Conservation (phyloP, 2,797 vertebrate species). For the Gouania willdenowi region DNA sequence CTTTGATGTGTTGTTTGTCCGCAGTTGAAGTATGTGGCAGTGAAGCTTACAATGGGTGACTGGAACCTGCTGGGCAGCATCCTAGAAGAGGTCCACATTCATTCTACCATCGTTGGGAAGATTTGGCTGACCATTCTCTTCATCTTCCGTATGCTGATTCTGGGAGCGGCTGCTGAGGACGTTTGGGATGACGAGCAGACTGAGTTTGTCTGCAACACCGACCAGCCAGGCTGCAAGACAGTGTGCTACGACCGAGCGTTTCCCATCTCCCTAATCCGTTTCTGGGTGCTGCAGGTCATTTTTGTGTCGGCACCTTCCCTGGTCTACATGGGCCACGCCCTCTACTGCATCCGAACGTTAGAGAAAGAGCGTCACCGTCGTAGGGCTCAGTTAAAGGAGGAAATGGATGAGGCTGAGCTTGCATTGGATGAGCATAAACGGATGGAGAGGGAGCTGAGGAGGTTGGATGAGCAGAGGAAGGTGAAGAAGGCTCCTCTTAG, state of each 20-base stretch:
- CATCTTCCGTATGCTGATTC: constrained; percentile 91
- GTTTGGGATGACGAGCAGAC: constrained; percentile 93
- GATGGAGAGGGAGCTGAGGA: constrained; percentile 82
- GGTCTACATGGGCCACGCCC: constrained; percentile 91
- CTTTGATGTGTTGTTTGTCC: constrained; percentile 20
- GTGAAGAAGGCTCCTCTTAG: constrained; percentile 87
- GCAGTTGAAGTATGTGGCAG: constrained; percentile 72
- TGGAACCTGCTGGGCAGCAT: constrained; percentile 94
- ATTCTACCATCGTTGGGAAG: constrained; percentile 93
- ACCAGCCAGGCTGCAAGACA: constrained; percentile 90
- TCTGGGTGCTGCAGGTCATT: constrained; percentile 93
- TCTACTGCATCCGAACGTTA: constrained; percentile 84
- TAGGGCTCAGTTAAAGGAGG: constrained; percentile 77
- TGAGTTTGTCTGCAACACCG: constrained; percentile 90
- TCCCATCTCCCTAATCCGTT: constrained; percentile 91
- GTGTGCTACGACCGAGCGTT: constrained; percentile 91
- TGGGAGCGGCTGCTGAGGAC: constrained; percentile 89
- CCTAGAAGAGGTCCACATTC: constrained; percentile 92
- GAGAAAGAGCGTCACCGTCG: constrained; percentile 86
- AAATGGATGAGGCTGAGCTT: constrained; percentile 77
- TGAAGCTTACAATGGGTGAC: constrained; percentile 87
- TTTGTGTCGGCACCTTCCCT: constrained; percentile 91
- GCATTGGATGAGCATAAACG: constrained; percentile 78
- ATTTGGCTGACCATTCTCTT: constrained; percentile 96
- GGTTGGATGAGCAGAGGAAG: constrained; percentile 84